Evolutionary conservation across 2,797 vertebrate genomes (phyloP).

Genomic region (Gallinago nigripennis): DNA sequence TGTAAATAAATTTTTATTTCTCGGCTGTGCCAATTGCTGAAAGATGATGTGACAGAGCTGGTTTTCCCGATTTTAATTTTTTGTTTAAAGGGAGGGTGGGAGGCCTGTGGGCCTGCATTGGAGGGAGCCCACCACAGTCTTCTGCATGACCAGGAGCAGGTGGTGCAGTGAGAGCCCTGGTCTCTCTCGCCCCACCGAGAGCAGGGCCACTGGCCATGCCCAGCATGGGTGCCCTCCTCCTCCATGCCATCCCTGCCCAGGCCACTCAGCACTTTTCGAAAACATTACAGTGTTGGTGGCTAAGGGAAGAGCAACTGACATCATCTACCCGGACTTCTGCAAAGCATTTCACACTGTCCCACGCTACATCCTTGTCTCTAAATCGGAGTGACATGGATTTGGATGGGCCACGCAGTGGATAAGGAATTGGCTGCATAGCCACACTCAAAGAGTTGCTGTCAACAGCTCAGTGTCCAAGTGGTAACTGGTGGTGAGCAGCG

Average conservation of each 20-base stretch:
- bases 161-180: rapidly evolving
- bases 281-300: background rate
- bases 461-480: background rate
- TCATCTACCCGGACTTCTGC: background rate
- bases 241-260: rapidly evolving
- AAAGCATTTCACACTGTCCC: background rate
- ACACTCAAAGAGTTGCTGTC: background rate
- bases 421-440: background rate
- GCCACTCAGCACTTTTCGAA: rapidly evolving
- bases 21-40: background rate
- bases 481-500: background rate
- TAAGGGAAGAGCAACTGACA: background rate
- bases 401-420: background rate
- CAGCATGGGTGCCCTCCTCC: rapidly evolving
- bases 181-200: rapidly evolving
- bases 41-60: background rate
- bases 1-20: constrained; percentile 14
- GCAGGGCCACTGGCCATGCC: rapidly evolving
- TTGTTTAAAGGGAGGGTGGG: background rate
- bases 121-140: rapidly evolving
- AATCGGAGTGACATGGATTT: background rate
- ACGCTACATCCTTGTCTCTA: background rate
- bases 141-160: rapidly evolving
- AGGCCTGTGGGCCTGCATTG: rapidly evolving
- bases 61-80: background rate